Evolutionary conservation across 2,888 invertebrate genomes (phyloP).

Genomic region (Athalia cordata): DNA sequence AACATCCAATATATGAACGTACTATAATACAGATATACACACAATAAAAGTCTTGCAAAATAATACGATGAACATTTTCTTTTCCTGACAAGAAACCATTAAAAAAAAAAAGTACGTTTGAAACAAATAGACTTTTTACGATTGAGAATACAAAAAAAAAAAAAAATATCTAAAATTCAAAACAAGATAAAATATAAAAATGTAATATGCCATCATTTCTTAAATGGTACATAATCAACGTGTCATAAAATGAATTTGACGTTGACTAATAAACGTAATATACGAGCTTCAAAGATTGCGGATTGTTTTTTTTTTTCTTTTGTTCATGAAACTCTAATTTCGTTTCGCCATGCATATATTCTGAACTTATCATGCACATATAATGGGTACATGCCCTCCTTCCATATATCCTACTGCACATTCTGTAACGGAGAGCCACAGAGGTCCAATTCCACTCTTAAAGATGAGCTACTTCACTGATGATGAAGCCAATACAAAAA

Average conservation of each 20-base stretch:
- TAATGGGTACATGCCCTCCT: conserved; percentile 12
- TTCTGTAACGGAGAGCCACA: conserved; percentile 45
- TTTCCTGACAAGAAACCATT: conserved; percentile 23
- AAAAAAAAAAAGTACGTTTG: conserved; percentile 18
- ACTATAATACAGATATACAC: conserved; percentile 34
- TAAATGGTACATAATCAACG: conserved; percentile 18
- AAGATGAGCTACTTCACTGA: conserved; percentile 20
- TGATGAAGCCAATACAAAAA: conserved; percentile 32
- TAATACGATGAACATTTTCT: conserved; percentile 26
- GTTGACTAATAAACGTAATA: conserved; percentile 27
- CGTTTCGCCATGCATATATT: conserved; percentile 9
- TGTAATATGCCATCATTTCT: conserved; percentile 27
- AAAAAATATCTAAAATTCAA: conserved; percentile 22
- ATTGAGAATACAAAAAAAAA: neutral
- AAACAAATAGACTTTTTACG: conserved; percentile 34
- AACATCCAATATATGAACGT: conserved; percentile 37
- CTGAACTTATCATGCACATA: conserved; percentile 31
- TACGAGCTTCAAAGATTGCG: conserved; percentile 23
- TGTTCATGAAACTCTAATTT: conserved; percentile 17
- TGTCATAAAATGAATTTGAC: conserved; percentile 10
- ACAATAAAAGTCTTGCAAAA: conserved; percentile 21
- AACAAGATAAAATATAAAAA: conserved; percentile 33
- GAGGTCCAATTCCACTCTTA: conserved; percentile 43
- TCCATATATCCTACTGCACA: conserved; percentile 33
- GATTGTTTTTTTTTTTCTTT: conserved; percentile 18